phyloP scores from a whole-genome alignment of 2,888 invertebrate species.

The Dasysyrphus albostriatus region DNA sequence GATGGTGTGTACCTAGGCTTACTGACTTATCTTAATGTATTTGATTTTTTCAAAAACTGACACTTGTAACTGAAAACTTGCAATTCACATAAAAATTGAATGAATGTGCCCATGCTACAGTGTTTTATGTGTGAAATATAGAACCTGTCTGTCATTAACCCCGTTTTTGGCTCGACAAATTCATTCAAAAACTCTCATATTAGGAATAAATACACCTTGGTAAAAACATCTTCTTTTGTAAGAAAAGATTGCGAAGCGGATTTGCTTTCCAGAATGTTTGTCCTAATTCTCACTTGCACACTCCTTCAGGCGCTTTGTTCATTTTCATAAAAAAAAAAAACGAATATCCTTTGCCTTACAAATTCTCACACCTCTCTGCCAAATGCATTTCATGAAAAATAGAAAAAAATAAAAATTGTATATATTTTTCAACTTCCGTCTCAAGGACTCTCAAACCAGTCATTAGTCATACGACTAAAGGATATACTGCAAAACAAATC shows the following conservation, averaged over 20 bases:
- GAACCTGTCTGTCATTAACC: conserved; percentile 37
- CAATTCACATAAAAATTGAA: no score
- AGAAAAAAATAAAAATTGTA: conserved; percentile 31
- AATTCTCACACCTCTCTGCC: conserved; percentile 54
- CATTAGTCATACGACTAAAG: conserved; percentile 74
- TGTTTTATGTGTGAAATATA: background rate
- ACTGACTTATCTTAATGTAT: no score
- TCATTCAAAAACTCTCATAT: conserved; percentile 7
- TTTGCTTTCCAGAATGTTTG: conserved; percentile 46
- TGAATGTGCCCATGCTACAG: no score
- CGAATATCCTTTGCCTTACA: conserved; percentile 7
- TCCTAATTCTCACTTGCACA: conserved; percentile 51
- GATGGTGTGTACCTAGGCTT: no score
- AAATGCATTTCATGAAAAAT: conserved; percentile 6
- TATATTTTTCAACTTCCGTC: conserved; percentile 69
- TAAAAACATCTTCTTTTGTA: conserved; percentile 33
- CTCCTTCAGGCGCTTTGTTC: conserved; percentile 51
- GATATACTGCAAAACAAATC: conserved; percentile 75
- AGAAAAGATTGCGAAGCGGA: conserved; percentile 52
- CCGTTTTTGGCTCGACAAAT: conserved; percentile 12
- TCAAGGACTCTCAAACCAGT: conserved; percentile 72
- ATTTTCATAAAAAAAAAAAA: conserved; percentile 14
- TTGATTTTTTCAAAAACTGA: no score
- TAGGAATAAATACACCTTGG: background rate
- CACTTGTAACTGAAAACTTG: no score